A percentile compares a stretch with the other conserved stretches of the same genome.
Conservation (phyloP, 1,140 invertebrate species). For the Metopolophium dirhodum region DNA sequence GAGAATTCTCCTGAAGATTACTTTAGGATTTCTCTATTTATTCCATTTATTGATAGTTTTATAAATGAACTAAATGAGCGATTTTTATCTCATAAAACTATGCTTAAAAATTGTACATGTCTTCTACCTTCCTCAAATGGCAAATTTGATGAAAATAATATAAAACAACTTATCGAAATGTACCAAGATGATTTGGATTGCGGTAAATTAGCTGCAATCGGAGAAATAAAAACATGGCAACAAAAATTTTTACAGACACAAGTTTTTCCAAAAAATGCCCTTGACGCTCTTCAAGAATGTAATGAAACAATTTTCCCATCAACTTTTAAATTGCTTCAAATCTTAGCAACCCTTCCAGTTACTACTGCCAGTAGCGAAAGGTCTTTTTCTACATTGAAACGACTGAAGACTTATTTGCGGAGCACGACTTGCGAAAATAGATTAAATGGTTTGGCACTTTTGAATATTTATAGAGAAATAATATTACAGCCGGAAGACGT, state of each 20-base stretch:
- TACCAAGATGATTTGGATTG: slow-evolving; percentile 23
- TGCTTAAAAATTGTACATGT: not conserved
- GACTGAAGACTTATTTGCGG: slow-evolving; percentile 56
- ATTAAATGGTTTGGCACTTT: slow-evolving; percentile 56
- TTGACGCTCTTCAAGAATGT: slow-evolving; percentile 8
- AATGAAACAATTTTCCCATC: slow-evolving; percentile 14
- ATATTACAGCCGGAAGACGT: slow-evolving; percentile 22
- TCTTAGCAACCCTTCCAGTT: not conserved
- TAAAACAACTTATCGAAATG: not conserved
- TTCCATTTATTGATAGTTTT: slow-evolving; percentile 31
- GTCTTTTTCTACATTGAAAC: slow-evolving; percentile 44
- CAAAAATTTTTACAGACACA: not conserved
- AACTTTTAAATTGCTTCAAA: not conserved
- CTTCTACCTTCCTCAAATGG: not conserved
- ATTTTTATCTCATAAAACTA: slow-evolving; percentile 35
- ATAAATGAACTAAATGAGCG: slow-evolving; percentile 18
- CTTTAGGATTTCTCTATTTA: slow-evolving; percentile 15
- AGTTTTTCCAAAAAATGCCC: slow-evolving; percentile 20
- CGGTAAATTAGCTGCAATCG: not conserved
- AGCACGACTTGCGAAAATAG: slow-evolving; percentile 56
- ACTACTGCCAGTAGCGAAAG: slow-evolving; percentile 3
- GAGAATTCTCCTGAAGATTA: slow-evolving; percentile 19
- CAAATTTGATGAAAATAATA: not conserved
- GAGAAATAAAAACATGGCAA: too few relatives aligned
- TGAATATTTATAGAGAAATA: slow-evolving; percentile 51